A percentile compares a stretch with the other conserved stretches of the same genome.
Conservation (phyloP, 2,888 invertebrate species). For the Ornithoptera priamus region DNA sequence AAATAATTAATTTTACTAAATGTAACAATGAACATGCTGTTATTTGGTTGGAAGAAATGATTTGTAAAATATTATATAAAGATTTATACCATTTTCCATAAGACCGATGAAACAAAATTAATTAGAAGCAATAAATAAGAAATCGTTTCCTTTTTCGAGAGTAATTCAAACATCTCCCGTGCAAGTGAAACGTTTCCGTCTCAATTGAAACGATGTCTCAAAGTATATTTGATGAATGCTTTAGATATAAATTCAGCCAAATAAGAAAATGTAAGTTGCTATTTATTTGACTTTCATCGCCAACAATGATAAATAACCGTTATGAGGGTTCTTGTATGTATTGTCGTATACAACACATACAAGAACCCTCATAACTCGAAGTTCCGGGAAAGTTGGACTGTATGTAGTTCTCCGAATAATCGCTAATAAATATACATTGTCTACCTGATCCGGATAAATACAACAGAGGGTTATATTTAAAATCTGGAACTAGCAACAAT, state of each 20-base stretch:
- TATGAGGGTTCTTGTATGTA: too few relatives aligned
- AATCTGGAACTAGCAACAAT: too few relatives aligned
- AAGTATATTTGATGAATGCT: slow-evolving; percentile 5
- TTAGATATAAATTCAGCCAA: slow-evolving; percentile 1
- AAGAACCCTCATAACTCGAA: too few relatives aligned
- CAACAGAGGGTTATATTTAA: not conserved
- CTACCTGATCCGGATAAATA: not conserved
- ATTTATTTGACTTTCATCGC: not conserved
- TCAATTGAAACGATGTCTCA: not conserved
- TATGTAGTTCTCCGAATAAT: not conserved
- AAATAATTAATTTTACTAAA: too few relatives aligned
- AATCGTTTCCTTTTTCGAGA: slow-evolving; percentile 8
- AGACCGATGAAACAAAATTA: slow-evolving; percentile 2
- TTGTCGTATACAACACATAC: too few relatives aligned
- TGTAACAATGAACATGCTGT: too few relatives aligned
- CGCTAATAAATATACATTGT: slow-evolving; percentile 1
- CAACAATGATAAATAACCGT: not conserved
- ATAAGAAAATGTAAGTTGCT: not conserved
- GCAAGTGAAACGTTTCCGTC: slow-evolving; percentile 5
- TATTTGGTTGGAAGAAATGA: too few relatives aligned
- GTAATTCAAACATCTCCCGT: slow-evolving; percentile 14
- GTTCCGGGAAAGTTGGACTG: not conserved
- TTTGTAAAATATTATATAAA: not conserved
- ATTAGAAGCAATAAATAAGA: slow-evolving; percentile 4
- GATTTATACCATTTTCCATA: not conserved